Conservation (phyloP, 2,113 vertebrate genomes). For the Oreochromis spilurus region DNA sequence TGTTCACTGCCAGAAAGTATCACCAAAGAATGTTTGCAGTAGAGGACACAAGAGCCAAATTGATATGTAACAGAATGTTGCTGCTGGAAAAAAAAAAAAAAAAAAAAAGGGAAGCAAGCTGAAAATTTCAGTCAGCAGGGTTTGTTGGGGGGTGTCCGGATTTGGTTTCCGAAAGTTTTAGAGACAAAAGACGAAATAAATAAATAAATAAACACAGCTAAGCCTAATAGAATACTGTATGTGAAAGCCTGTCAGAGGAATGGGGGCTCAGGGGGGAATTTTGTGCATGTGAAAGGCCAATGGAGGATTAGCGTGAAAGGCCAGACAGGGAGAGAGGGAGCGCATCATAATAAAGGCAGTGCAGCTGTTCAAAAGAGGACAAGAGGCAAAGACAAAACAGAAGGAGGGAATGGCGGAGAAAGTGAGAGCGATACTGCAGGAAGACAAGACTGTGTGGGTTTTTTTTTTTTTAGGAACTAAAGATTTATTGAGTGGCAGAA, state of each 20-base stretch:
- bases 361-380: slow-evolving; percentile 67
- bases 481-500: slow-evolving; percentile 42
- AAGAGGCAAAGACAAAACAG: slow-evolving; percentile 30
- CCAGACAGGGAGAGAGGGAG: slow-evolving; percentile 54
- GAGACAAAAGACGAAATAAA: slow-evolving; percentile 47
- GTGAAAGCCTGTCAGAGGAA: slow-evolving; percentile 52
- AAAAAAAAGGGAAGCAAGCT: background rate
- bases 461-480: slow-evolving; percentile 37
- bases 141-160: background rate
- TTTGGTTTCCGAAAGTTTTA: slow-evolving; percentile 27
- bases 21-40: slow-evolving; percentile 34
- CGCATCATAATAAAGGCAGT: slow-evolving; percentile 54
- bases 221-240: slow-evolving; percentile 48
- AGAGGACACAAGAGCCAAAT: slow-evolving; percentile 18
- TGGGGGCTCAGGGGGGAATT: slow-evolving; percentile 32
- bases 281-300: slow-evolving; percentile 65
- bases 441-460: slow-evolving; percentile 2
- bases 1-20: slow-evolving; percentile 19
- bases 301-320: slow-evolving; percentile 73
- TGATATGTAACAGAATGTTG: slow-evolving; percentile 23
- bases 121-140: background rate
- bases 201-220: slow-evolving; percentile 45
- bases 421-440: slow-evolving; percentile 1
- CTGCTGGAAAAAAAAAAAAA: background rate
- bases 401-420: background rate